Evolutionary conservation across 2,888 invertebrate species (phyloP), one percentile per base, ranked within the genome.

Genomic region (Hypena proboscidalis): DNA sequence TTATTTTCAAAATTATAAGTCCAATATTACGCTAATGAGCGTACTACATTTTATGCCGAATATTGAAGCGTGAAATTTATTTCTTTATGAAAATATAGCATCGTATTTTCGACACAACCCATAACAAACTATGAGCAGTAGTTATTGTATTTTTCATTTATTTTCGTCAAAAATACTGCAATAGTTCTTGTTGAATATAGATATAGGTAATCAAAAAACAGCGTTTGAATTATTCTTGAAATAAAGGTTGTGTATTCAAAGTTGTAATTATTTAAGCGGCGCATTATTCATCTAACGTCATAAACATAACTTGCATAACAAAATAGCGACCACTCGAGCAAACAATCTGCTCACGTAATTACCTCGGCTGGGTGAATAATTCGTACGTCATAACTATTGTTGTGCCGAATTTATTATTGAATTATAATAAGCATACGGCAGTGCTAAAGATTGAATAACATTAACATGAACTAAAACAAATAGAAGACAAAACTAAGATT

Each of bases 241-340:
- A 13, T 9, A 27, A 23, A 46, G 41, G 10, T 42, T 30, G 22
- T 30, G 26, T 41, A 40, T 20, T 44, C 32, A 43, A 29, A 9
- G n/a, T 7, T 22, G 36, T 47, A 15, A 45, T 52, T 50, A 43
- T 47, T 39, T 27, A 17, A 46, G n/a, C 15, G 5, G 25, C 46
- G 26, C 33, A 50, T 8, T 50, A 27, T 39, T 43, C 39, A 10
- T 41, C n/a, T 50, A 38, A 51, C 35, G 34, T 48, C 39, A 43
- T 44, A 29, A 26, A 45, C 35, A 22, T 38, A 22, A 42, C 63
- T 48, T 60, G 49, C 44, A 40, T 45, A 43, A 30, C 33, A 34
- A 55, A 41, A 47, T 44, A 30, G 31, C 23, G 42, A 30, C 22
- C 33, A 42, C 13, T 50, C 44, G 40, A 46, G 31, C 17, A 45